Evolutionary conservation across 2,888 invertebrate genomes (phyloP), one percentile per base, ranked within the genome.

Genomic region (Brachyptera putata): DNA sequence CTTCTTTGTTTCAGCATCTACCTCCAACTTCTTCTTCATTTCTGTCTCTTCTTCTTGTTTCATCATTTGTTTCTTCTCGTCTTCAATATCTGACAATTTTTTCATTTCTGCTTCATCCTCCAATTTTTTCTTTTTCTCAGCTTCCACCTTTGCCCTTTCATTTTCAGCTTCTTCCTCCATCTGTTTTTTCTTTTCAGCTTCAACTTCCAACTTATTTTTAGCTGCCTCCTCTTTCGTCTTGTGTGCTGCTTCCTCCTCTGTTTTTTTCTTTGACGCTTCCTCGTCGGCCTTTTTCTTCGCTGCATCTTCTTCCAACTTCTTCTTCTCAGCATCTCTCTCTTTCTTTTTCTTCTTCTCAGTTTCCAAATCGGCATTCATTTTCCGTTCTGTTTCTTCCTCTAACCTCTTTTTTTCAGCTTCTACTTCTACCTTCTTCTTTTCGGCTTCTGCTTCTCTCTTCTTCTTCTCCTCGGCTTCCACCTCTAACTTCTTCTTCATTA

Each of bases 131-230:
- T 59, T 30, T 16, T 22, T 26, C 46, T 60, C 21, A 26, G 21
- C 55, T 18, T 66, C 62, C 36, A 65, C 49, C 39, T 65, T 60
- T 49, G 64, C 61, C 43, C 60, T 61, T 58, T 64, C 62, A 55
- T 56, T 55, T 60, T 62, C 50, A 62, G 57, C 59, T 53, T 67
- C 63, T 22, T 66, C 63, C 9, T 64, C 64, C 34, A 57, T 64
- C 61, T 67, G 67, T 57, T 48, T 65, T 63, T 63, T 66, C 60
- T 65, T 65, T 66, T 64, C 63, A 24, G 59, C 61, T 63, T 63
- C 66, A 56, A 64, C 56, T 57, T 65, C 57, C 53, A 63, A 63
- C 39, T 61, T 57, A 26, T 64, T 56, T n/a, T 66, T 53, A n/a
- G 48, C 60, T 26, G 61, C 61, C 59, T 61, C 48, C 24, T 62